Conservation (phyloP, 2,888 invertebrate genomes). For the Danaus chrysippus region DNA sequence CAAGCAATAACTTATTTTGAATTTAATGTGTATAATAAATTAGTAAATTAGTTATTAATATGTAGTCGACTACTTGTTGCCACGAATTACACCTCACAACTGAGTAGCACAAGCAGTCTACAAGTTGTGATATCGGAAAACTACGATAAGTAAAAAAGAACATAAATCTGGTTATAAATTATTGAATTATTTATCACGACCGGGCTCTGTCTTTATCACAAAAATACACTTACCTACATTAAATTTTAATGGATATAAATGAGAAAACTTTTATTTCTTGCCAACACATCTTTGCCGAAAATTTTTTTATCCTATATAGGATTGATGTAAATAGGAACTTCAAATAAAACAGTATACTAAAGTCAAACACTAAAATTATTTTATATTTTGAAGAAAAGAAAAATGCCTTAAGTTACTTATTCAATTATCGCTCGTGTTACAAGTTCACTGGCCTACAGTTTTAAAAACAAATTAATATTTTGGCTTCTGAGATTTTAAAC, state of each 20-base stretch:
- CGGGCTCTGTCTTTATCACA: neutral
- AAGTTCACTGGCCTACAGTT: neutral
- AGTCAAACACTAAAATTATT: neutral
- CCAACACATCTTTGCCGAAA: conserved; percentile 52
- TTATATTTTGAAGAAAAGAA: neutral
- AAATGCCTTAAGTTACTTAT: neutral
- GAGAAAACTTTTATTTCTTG: conserved; percentile 40
- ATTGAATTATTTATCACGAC: neutral
- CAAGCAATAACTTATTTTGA: too few species aligned
- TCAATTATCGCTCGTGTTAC: neutral
- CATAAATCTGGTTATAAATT: conserved; percentile 1
- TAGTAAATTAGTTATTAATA: too few species aligned
- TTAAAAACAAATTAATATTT: neutral
- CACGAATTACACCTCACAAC: conserved; percentile 1
- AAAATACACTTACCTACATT: conserved; percentile 56
- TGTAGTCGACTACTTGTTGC: neutral
- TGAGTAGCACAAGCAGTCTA: neutral
- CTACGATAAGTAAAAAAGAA: conserved; percentile 1
- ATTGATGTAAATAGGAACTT: conserved; percentile 15
- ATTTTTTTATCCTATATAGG: conserved; percentile 12
- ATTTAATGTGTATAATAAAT: too few species aligned
- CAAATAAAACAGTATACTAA: conserved; percentile 1
- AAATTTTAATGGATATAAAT: conserved; percentile 33
- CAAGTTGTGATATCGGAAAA: neutral
- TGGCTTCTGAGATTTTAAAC: neutral